phyloP scores from a whole-genome alignment of 2,113 vertebrate genomes.

The Pitta sordida region DNA sequence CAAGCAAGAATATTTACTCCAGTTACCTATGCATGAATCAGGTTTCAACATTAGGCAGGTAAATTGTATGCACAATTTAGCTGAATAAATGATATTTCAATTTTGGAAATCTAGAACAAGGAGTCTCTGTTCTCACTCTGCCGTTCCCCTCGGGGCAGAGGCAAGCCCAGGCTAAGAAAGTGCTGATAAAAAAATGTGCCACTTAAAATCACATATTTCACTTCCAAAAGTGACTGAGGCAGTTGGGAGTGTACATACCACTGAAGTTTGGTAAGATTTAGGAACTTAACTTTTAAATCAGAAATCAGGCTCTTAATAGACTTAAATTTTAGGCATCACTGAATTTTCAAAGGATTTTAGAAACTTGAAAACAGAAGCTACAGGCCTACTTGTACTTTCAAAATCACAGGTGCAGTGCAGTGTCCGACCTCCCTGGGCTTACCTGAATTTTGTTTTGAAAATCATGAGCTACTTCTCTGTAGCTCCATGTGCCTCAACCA shows the following conservation, averaged over 20 bases:
- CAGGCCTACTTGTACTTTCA: not conserved
- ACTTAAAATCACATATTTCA: not conserved
- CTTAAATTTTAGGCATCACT: not conserved
- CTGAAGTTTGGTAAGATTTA: not conserved
- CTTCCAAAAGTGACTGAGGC: not conserved
- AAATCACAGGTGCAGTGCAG: not conserved
- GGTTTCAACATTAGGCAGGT: not conserved
- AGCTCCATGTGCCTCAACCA: not conserved
- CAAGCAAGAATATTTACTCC: not conserved
- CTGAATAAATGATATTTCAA: not conserved
- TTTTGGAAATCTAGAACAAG: not conserved
- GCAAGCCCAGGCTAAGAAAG: not conserved
- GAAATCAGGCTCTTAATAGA: not conserved
- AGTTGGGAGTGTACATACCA: not conserved
- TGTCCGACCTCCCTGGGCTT: not conserved
- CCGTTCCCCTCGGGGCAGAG: fast-evolving
- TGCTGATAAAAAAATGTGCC: not conserved
- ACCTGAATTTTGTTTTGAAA: not conserved
- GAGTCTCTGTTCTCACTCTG: not conserved
- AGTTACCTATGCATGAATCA: not conserved
- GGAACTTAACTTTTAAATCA: not conserved
- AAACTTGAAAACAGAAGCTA: not conserved
- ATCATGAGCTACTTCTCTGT: not conserved
- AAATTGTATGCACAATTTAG: not conserved
- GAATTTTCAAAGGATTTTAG: not conserved